Percentiles rank a stretch among this genome's conserved stretches.
Conservation (phyloP, 2,888 invertebrate species). For the Drymonia ruficornis region DNA sequence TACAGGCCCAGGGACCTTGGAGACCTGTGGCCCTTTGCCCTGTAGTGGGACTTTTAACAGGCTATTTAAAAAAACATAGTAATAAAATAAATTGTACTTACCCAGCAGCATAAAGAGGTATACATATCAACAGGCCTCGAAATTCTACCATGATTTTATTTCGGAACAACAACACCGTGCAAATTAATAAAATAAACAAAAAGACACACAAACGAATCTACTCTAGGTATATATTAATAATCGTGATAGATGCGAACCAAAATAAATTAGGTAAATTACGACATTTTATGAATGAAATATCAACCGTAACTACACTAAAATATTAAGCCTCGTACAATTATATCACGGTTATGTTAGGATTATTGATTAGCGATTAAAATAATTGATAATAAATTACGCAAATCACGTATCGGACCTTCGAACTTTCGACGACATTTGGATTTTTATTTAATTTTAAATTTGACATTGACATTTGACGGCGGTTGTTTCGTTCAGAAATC, state of each 20-base stretch:
- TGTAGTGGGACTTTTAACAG: too few species aligned
- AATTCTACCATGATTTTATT: constrained; percentile 50
- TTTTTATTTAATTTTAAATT: constrained; percentile 20
- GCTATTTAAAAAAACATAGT: constrained; percentile 4
- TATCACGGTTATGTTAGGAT: constrained; percentile 18
- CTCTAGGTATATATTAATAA: constrained; percentile 2
- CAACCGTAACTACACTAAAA: constrained; percentile 21
- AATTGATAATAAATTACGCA: constrained; percentile 26
- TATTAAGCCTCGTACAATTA: constrained; percentile 7
- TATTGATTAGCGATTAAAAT: constrained; percentile 17
- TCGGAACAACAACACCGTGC: constrained; percentile 17
- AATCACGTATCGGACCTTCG: constrained; percentile 48
- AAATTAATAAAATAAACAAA: constrained; percentile 22
- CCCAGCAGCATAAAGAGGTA: constrained; percentile 58
- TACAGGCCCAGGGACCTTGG: too few species aligned
- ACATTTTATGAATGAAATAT: constrained; percentile 12
- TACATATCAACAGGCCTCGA: constrained; percentile 54
- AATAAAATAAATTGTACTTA: constrained; percentile 53
- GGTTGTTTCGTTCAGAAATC: constrained; percentile 26
- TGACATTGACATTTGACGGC: constrained; percentile 13
- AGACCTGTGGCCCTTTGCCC: too few species aligned
- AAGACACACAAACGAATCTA: constrained; percentile 12
- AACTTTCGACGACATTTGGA: constrained; percentile 52
- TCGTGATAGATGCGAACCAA: too few species aligned
- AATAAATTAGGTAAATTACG: neutral